Base-by-base conservation (phyloP, 2,888 invertebrate genomes). In the Eristalis arbustorum region DNA sequence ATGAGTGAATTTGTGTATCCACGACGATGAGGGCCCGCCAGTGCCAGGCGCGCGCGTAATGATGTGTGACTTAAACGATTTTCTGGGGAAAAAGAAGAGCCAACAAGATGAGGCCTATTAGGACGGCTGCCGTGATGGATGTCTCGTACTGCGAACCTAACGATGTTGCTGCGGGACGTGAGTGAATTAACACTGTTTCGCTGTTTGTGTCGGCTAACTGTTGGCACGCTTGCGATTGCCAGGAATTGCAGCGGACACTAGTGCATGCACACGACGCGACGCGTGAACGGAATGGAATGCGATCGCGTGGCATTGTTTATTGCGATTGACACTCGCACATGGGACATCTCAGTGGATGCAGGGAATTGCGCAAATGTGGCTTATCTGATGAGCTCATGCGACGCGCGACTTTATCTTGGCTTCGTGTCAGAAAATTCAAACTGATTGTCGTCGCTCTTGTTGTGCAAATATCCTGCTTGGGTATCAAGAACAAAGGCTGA, bases 1-100 rank as follows among this genome's bases (percentile, higher is more conserved):
- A 49, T 8, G 84, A 76, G 64, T 61, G 69, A 25, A 67, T 56
- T 28, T 56, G 23, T 57, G 56, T 2, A n/a, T 8, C 49, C 49
- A 31, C 31, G 31, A 31, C 5, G 3, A 3, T 6, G 49, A 8
- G 18, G 18, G 18, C 49, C 49, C 18, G 5, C 49, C 23, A 62
- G 61, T 62, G 14, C n/a, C 57, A 10, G n/a, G n/a, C n/a, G n/a
- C n/a, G 31, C 8, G 25, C 25, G 57, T 64, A 68, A 77, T 71
- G 72, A 73, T 37, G 73, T 74, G 66, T 59, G 75, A 79, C 75
- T 63, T 57, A 11, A 76, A 72, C 42, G 72, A 68, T 80, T 34
- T 84, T 79, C 59, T 63, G 31, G 49, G n/a, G 8, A 49, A 49
- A 49, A 18, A 49, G 49, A 49, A n/a, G 8, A 49, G n/a, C 18